Conservation (phyloP, 2,888 invertebrate genomes). For the Mactromeris polynyma region DNA sequence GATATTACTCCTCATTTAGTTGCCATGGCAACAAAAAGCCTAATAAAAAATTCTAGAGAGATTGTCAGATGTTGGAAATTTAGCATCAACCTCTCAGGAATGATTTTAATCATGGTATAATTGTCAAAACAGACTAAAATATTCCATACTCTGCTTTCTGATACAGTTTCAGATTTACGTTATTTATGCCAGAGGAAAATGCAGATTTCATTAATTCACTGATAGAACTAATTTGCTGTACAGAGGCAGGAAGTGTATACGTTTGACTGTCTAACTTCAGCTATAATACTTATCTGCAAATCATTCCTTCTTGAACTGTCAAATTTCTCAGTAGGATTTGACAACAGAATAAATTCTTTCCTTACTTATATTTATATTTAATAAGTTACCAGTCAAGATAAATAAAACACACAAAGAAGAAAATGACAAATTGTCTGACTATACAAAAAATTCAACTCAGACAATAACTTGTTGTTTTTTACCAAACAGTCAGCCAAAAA, state of each 20-base stretch:
- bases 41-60: slow-evolving; percentile 54
- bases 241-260: background rate
- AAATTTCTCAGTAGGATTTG: background rate
- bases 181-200: background rate
- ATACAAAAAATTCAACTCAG: too few species aligned
- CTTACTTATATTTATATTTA: background rate
- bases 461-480: too few species aligned
- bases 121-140: slow-evolving; percentile 18
- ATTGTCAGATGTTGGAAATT: slow-evolving; percentile 19
- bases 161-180: background rate
- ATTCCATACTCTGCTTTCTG: background rate
- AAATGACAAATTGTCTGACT: background rate
- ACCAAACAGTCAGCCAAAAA: too few species aligned
- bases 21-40: slow-evolving; percentile 59
- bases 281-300: background rate
- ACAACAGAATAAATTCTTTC: background rate
- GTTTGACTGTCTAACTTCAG: background rate
- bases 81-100: slow-evolving; percentile 9
- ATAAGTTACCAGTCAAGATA: background rate
- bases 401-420: background rate
- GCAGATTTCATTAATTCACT: background rate
- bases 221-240: background rate
- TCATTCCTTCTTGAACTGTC: background rate
- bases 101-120: slow-evolving; percentile 4
- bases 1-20: slow-evolving; percentile 34